These are phyloP conservation scores for Leptopilina myrica DNA, from an alignment of 2,888 invertebrate genomes.

Conservation along the genomic window DNA sequence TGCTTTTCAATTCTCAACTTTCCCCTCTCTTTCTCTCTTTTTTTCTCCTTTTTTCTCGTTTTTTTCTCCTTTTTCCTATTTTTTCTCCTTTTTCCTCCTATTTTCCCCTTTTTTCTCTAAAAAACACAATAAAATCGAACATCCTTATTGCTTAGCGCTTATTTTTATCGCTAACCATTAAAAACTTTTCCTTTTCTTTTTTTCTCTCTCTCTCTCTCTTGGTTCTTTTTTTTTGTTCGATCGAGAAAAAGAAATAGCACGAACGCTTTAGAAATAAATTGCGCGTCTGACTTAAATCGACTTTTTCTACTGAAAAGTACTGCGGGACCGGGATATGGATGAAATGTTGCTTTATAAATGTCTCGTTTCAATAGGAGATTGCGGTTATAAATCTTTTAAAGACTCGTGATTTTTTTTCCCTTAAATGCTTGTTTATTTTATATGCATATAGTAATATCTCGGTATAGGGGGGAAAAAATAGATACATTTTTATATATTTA, in stretches of 20 bases:
- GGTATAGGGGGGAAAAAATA: too few species aligned
- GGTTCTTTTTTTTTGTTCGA: background rate
- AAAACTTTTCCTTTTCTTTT: background rate
- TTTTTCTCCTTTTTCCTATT: too few species aligned
- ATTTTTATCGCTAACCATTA: slow-evolving; percentile 31
- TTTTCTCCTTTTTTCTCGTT: too few species aligned
- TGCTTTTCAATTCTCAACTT: too few species aligned
- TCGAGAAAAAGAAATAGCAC: slow-evolving; percentile 15
- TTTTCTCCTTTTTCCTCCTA: too few species aligned
- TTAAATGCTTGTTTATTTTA: background rate
- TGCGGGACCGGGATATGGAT: background rate
- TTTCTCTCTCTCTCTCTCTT: background rate
- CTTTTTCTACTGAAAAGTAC: slow-evolving; percentile 15
- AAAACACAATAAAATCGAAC: slow-evolving; percentile 12
- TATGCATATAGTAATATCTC: too few species aligned
- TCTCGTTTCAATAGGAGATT: slow-evolving; percentile 1
- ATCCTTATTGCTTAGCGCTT: background rate
- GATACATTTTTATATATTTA: too few species aligned
- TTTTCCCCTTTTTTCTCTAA: background rate
- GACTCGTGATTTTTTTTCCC: background rate
- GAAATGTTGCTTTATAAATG: slow-evolving; percentile 13
- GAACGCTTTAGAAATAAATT: slow-evolving; percentile 3
- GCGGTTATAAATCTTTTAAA: slow-evolving; percentile 10
- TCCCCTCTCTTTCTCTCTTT: too few species aligned
- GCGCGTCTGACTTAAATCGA: slow-evolving; percentile 14